Evolutionary conservation across 1,140 invertebrate genomes (phyloP), one percentile per base, ranked within the genome.

Genomic region (Drosophila persimilis): DNA sequence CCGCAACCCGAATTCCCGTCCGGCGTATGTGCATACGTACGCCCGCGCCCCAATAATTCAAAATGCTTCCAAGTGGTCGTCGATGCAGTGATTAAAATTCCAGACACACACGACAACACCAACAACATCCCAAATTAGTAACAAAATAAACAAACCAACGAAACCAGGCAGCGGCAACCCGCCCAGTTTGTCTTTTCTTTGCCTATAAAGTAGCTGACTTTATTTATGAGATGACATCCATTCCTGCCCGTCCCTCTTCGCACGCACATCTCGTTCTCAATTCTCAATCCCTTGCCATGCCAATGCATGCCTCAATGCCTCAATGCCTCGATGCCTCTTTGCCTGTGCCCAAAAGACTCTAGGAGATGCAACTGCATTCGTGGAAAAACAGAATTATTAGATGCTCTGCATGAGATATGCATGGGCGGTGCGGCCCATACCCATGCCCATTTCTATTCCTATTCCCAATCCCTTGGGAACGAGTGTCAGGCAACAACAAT

Each of bases 81-180:
- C 54, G 54, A 39, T 39, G 31, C 43, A 85, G 81, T 72, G 81
- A 85, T 85, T 85, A 85, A 85, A 71, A 85, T 85, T 86, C 81
- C 81, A 66, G 24, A 63, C 81, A 76, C 77, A 80, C 67, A 73
- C 63, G 53, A 35, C 46, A 69, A 29, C 50, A 35, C 54, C 47
- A 45, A 65, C 55, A 77, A 48, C 54, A 85, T 81, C 83, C 83
- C 81, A 85, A 85, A 85, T 85, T 85, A 85, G 81, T 88, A 85
- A 74, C 83, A 85, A 85, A 85, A 85, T 85, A 86, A 85, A 85
- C 81, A 85, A 86, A 80, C 52, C 81, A 77, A 81, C 63, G 51
- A 77, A 69, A 70, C 73, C 67, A 55, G 58, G 50, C 72, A 60
- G 51, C 47, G 55, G 47, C 66, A 63, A 64, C 41, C 67, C 73